Conservation (phyloP, 2,888 invertebrate genomes). For the Merodon equestris region DNA sequence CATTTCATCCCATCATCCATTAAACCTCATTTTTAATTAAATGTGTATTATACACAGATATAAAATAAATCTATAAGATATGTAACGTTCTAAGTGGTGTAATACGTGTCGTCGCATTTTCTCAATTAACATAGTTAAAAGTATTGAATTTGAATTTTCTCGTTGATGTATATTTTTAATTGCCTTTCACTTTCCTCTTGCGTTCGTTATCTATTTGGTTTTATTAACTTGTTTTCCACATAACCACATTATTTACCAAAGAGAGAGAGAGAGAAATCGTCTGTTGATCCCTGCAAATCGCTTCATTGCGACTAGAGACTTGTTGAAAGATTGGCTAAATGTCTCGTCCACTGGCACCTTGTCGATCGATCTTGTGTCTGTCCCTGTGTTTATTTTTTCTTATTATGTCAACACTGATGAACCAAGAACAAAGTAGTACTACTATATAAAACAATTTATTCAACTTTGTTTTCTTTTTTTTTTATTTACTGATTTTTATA, state of each 20-base stretch:
- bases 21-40: constrained; percentile 40
- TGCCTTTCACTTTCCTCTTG: constrained; percentile 12
- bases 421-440: constrained; percentile 6
- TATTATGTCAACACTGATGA: constrained; percentile 34
- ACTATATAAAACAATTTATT: neutral
- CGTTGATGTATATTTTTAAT: too few relatives aligned
- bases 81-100: constrained; percentile 64
- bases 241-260: constrained; percentile 40
- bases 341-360: constrained; percentile 62
- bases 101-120: constrained; percentile 67
- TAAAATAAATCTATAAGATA: constrained; percentile 19
- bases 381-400: constrained; percentile 38
- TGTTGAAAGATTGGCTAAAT: neutral
- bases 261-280: constrained; percentile 57
- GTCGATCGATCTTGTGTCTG: constrained; percentile 47
- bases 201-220: neutral
- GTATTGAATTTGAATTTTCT: constrained; percentile 13
- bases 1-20: constrained; percentile 23
- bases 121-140: constrained; percentile 38
- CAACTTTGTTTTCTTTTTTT: constrained; percentile 28
- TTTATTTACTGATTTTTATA: constrained; percentile 46
- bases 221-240: constrained; percentile 10
- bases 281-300: constrained; percentile 9
- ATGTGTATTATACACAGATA: constrained; percentile 61
- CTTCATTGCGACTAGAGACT: neutral